Conservation (phyloP, 2,797 vertebrate genomes). For the Amblyraja radiata region DNA sequence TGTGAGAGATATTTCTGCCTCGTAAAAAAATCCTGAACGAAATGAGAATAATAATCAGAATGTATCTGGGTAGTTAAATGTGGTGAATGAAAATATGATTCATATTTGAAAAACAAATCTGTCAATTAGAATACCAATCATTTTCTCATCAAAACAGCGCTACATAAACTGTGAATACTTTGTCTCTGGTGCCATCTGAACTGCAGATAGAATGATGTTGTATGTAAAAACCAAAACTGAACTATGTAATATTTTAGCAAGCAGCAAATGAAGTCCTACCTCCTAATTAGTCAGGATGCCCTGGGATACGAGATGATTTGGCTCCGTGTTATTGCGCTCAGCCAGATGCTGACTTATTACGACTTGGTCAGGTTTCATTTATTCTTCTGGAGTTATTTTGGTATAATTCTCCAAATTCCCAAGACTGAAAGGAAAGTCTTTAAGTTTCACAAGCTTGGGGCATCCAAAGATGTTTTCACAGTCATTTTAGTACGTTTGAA, state of each 20-base stretch:
- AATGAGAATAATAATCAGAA: not conserved
- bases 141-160: conserved; percentile 13
- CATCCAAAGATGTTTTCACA: not conserved
- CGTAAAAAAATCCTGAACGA: not conserved
- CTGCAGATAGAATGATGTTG: not conserved
- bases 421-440: not conserved
- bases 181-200: conserved; percentile 9
- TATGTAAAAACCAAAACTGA: not conserved
- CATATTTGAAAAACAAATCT: conserved; percentile 27
- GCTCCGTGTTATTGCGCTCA: not conserved
- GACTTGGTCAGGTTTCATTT: not conserved
- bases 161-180: conserved; percentile 24
- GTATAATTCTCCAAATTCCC: not conserved
- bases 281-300: not conserved
- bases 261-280: not conserved
- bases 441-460: not conserved
- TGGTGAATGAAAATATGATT: conserved; percentile 29
- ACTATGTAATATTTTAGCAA: not conserved
- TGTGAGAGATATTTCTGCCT: not conserved
- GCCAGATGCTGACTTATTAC: not conserved
- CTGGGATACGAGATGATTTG: not conserved
- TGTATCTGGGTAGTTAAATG: conserved; percentile 19
- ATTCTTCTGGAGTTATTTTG: not conserved
- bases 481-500: not conserved
- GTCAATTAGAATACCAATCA: conserved; percentile 32